phyloP scores from a whole-genome alignment of 1,140 invertebrate species.

The Atta colombica region DNA sequence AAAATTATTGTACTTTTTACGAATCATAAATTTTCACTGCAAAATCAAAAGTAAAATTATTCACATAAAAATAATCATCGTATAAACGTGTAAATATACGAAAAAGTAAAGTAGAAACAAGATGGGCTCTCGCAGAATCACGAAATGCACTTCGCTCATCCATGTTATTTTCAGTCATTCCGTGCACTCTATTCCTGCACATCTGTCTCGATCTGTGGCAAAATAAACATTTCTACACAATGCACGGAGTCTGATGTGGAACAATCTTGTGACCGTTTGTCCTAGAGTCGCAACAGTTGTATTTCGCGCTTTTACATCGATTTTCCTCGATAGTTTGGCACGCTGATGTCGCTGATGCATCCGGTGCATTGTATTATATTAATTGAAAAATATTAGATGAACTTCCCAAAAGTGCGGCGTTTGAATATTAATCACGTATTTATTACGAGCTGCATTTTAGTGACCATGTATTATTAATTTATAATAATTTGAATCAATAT shows the following conservation, averaged over 20 bases:
- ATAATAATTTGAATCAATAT: conserved; percentile 5
- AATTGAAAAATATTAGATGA: conserved; percentile 35
- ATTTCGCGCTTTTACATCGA: conserved; percentile 29
- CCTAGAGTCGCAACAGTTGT: conserved; percentile 60
- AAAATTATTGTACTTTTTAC: background rate
- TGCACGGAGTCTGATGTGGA: conserved; percentile 30
- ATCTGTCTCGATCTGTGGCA: conserved; percentile 61
- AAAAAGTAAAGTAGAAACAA: background rate
- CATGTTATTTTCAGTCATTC: conserved; percentile 28
- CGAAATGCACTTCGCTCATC: conserved; percentile 38
- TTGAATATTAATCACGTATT: conserved; percentile 10
- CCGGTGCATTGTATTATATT: conserved; percentile 6
- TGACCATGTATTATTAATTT: conserved; percentile 6
- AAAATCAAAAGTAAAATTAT: conserved; percentile 13
- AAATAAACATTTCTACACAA: conserved; percentile 58
- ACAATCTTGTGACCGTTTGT: conserved; percentile 63
- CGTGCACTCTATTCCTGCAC: conserved; percentile 36
- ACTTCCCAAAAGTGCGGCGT: conserved; percentile 10
- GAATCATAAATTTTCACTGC: no score
- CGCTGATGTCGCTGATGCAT: background rate
- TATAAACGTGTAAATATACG: background rate
- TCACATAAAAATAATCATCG: background rate
- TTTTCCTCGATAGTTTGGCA: conserved; percentile 16
- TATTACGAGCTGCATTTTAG: background rate
- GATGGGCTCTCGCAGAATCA: conserved; percentile 1